Evolutionary conservation across 2,888 invertebrate genomes (phyloP).

Genomic region (Dugesia japonica): DNA sequence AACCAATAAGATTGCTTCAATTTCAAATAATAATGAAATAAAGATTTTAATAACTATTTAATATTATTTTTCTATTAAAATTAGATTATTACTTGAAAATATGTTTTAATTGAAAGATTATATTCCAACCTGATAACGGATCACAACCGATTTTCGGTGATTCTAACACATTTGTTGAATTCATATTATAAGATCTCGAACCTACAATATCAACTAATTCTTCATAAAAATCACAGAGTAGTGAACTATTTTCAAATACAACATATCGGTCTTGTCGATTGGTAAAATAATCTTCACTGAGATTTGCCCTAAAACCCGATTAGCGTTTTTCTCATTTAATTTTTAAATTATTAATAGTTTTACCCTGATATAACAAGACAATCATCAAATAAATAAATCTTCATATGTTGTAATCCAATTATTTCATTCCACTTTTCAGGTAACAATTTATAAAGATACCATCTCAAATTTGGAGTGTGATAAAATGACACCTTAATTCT

Average conservation of each 20-base stretch:
- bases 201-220: constrained; percentile 36
- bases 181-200: constrained; percentile 35
- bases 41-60: no score
- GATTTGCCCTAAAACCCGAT: constrained; percentile 63
- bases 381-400: constrained; percentile 84
- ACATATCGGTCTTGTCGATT: constrained; percentile 90
- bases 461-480: constrained; percentile 76
- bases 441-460: constrained; percentile 60
- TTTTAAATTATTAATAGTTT: no score
- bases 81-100: no score
- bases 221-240: constrained; percentile 66
- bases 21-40: no score
- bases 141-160: constrained; percentile 17
- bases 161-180: neutral
- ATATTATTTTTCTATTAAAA: no score
- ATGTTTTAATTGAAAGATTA: no score
- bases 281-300: constrained; percentile 88
- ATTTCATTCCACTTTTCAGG: constrained; percentile 67
- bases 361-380: constrained; percentile 77
- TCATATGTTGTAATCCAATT: constrained; percentile 88
- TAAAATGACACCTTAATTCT: constrained; percentile 59
- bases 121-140: constrained; percentile 22
- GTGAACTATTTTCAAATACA: constrained; percentile 62
- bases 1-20: no score
- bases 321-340: no score